Evolutionary conservation across 2,888 invertebrate genomes (phyloP).

Genomic region (Lobophora halterata): DNA sequence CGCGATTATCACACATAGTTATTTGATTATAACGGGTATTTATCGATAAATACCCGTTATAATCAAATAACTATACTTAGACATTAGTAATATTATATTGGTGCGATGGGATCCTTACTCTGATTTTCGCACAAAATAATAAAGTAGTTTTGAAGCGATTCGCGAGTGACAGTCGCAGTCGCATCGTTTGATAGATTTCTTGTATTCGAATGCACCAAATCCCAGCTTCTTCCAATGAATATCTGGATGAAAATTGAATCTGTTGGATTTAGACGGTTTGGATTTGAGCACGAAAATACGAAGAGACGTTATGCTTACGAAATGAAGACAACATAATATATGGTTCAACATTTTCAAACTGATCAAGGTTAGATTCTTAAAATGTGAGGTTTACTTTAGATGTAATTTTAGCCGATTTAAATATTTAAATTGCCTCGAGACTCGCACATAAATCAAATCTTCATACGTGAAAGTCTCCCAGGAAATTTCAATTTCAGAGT

Average conservation of each 20-base stretch:
- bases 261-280: constrained; percentile 2
- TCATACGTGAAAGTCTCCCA: constrained; percentile 22
- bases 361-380: too few species aligned
- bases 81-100: too few species aligned
- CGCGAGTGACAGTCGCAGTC: constrained; percentile 3
- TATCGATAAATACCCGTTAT: too few species aligned
- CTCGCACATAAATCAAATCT: constrained; percentile 18
- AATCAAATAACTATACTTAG: too few species aligned
- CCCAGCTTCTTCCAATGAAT: constrained; percentile 5
- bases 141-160: constrained; percentile 9
- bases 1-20: too few species aligned
- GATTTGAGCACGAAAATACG: too few species aligned
- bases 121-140: constrained; percentile 9
- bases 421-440: constrained; percentile 17
- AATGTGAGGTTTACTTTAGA: too few species aligned
- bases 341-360: too few species aligned
- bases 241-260: constrained; percentile 7
- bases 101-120: too few species aligned
- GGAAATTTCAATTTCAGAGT: constrained; percentile 31
- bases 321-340: too few species aligned
- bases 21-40: too few species aligned
- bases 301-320: too few species aligned
- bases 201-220: constrained; percentile 2
- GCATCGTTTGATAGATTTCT: not conserved
- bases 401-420: constrained; percentile 16